Evolutionary conservation across 2,797 vertebrate genomes (phyloP), one percentile per base, ranked within the genome.

Genomic region (Schizopygopsis malacanthus): DNA sequence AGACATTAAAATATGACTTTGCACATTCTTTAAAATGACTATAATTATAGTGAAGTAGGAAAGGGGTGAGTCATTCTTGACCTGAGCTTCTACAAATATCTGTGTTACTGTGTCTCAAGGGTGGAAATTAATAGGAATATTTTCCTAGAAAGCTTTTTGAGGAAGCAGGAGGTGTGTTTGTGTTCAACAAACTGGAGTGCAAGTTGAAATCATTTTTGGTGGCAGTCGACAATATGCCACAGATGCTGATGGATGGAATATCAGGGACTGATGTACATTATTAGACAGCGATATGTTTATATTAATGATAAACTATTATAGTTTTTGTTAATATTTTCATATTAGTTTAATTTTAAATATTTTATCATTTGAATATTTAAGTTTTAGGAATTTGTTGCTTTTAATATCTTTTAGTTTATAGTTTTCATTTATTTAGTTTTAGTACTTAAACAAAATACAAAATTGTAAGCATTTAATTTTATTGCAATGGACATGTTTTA

Each of bases 61-160:
- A 43, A 25, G 37, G 37, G 37, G 25, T 37, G 1, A n/a, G 37
- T 39, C 67, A 82, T 71, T 10, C 47, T 41, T 82, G 80, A 71
- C 67, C 67, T 28, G 33, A 56, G 33, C 45, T 39, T 81, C 63
- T 81, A 45, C 50, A 71, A 18, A 56, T 56, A 22, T 39, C 6
- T 39, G 76, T 61, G 43, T 37, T 0, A 25, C n/a, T 47, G 25
- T 67, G 77, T 79, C 59, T 63, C 77, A 79, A 45, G 13, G 81
- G 39, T 33, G 37, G 69, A 72, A 59, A 61, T 45, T 9, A 59
- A 41, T 25, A 4, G 45, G 47, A 79, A 28, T 9, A 28, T 82
- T 61, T 82, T 73, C 70, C 67, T 70, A 82, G 50, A 82, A 71
- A 71, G 54, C 22, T 39, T 33, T 69, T 4, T 6, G 20, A 81